These are phyloP conservation scores for Lycorma delicatula DNA, from an alignment of 1,140 invertebrate species.

Conservation along the genomic window DNA sequence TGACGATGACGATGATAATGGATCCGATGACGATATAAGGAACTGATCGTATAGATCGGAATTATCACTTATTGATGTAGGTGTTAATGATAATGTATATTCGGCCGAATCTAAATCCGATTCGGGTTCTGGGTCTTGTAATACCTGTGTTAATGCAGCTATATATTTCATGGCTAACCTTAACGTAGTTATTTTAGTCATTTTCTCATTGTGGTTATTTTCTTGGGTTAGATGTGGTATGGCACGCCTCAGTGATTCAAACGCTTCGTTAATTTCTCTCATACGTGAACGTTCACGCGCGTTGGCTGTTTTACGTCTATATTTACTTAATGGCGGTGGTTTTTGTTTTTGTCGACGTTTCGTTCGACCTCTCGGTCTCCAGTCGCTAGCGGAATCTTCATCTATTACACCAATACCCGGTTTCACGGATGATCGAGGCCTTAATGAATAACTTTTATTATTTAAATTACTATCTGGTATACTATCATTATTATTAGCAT, in stretches of 20 bases:
- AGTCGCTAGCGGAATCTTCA: slow-evolving; percentile 32
- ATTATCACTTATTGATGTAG: slow-evolving; percentile 10
- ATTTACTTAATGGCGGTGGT: slow-evolving; percentile 78
- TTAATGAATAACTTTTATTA: slow-evolving; percentile 28
- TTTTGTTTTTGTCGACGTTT: slow-evolving; percentile 38
- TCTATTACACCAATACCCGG: slow-evolving; percentile 22
- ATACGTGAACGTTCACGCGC: slow-evolving; percentile 74
- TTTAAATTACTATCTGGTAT: slow-evolving; percentile 17
- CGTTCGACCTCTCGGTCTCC: slow-evolving; percentile 15
- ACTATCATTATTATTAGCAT: not conserved
- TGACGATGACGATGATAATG: no score
- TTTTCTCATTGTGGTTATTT: slow-evolving; percentile 46
- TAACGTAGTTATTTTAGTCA: slow-evolving; percentile 85
- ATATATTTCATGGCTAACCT: slow-evolving; percentile 83
- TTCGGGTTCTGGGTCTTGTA: slow-evolving; percentile 23
- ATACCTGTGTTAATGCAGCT: slow-evolving; percentile 45
- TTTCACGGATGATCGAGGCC: slow-evolving; percentile 23
- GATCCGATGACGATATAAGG: not conserved
- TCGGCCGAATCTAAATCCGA: slow-evolving; percentile 20
- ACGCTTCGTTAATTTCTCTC: slow-evolving; percentile 81
- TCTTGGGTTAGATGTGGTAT: slow-evolving; percentile 45
- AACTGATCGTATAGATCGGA: slow-evolving; percentile 17
- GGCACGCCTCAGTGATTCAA: slow-evolving; percentile 64
- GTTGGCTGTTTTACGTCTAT: slow-evolving; percentile 80
- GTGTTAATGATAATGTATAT: slow-evolving; percentile 1